Evolutionary conservation across 2,888 invertebrate species (phyloP), one percentile per base, ranked within the genome.

Genomic region (Drosophila colorata): DNA sequence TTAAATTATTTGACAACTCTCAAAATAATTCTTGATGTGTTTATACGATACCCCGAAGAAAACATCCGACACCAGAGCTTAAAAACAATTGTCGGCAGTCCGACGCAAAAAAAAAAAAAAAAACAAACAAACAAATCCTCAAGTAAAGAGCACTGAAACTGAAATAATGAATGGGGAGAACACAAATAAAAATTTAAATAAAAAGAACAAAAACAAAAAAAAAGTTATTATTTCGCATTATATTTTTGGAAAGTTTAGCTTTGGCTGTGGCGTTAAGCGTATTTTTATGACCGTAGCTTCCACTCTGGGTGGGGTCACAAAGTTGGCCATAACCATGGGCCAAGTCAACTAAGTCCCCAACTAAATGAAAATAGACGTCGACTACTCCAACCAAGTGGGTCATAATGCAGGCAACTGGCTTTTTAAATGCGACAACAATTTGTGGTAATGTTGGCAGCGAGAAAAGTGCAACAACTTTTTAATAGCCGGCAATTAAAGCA

Each of bases 391-490:
- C 14, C 52, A 55, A 65, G 33, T 37, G 40, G 55, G 33, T 11
- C 37, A 60, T 69, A 58, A 64, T 70, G 60, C 68, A 69, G 58
- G 40, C 61, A 61, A 55, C 51, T 58, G 65, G 55, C 56, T 71
- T 58, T 66, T 66, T 23, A 51, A 74, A 58, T 74, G 80, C 69
- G 81, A 61, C 75, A 75, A 70, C 78, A 66, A 57, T 76, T 78
- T 78, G 71, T 76, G 76, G 69, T 41, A 60, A 41, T 23, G 47
- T 40, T 56, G 40, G 51, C 23, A 16, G 52, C 23, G 31, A n/a
- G 35, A 49, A 60, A 57, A 79, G 75, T 72, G 81, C 84, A 87
- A 77, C 77, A 86, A 86, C 83, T 84, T 83, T 80, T 83, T 84
- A 83, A 83, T 81, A 68, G 87, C 56, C 59, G 40, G 63, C 74